These are phyloP conservation scores for Callospermophilus lateralis DNA, from an alignment of 2,113 vertebrate species.

Conservation along the genomic window DNA sequence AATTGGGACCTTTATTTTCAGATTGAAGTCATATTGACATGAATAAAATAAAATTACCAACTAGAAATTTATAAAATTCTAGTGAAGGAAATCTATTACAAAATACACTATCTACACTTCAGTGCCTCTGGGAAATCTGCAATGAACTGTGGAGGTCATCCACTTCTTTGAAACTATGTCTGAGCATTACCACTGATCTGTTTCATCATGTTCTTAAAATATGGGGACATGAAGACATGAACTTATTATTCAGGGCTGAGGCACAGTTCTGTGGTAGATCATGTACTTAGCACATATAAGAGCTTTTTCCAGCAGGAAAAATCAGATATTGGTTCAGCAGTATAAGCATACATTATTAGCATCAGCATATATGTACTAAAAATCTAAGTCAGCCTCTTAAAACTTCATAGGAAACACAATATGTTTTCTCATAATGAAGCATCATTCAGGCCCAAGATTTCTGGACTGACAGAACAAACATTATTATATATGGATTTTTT, in stretches of 20 bases:
- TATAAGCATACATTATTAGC: neutral
- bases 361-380: neutral
- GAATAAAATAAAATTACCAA: constrained; percentile 36
- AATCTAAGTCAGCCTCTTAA: constrained; percentile 23
- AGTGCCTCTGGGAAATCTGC: neutral
- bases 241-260: neutral
- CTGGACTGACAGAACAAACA: no score
- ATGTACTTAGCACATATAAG: neutral
- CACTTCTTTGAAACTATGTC: neutral
- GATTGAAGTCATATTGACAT: neutral
- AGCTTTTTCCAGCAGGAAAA: neutral
- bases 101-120: neutral
- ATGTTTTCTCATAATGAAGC: constrained; percentile 21
- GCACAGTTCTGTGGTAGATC: neutral
- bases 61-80: neutral
- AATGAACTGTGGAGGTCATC: neutral
- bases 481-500: no score
- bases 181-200: neutral
- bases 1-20: neutral
- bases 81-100: neutral
- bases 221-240: neutral
- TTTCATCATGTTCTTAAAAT: neutral
- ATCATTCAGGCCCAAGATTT: neutral
- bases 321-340: neutral
- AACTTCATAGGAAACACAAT: neutral